Conservation (phyloP, 1,140 invertebrate species). For the Eumeta japonica region DNA sequence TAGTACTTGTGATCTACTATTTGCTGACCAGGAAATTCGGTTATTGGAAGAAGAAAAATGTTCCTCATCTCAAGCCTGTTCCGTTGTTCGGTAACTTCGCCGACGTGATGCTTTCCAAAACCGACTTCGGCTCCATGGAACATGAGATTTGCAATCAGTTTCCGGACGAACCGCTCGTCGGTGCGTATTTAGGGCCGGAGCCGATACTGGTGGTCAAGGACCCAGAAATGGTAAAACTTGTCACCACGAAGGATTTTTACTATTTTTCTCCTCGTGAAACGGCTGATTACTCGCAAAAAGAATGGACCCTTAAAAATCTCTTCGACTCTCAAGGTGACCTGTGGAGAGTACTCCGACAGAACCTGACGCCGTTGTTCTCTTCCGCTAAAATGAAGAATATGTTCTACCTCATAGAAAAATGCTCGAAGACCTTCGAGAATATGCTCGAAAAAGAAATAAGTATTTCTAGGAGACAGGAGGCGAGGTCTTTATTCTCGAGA, state of each 20-base stretch:
- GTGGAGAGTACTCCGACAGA: slow-evolving; percentile 42
- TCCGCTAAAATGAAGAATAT: slow-evolving; percentile 45
- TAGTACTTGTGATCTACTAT: too few species aligned
- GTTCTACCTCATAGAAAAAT: slow-evolving; percentile 16
- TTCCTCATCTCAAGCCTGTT: slow-evolving; percentile 18
- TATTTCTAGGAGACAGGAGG: slow-evolving; percentile 18
- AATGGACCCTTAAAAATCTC: slow-evolving; percentile 23
- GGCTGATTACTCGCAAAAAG: slow-evolving; percentile 8
- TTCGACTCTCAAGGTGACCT: slow-evolving; percentile 27
- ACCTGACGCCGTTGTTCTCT: slow-evolving; percentile 45
- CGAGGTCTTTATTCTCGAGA: slow-evolving; percentile 48
- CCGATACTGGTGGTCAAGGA: slow-evolving; percentile 37
- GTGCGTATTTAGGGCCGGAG: slow-evolving; percentile 22
- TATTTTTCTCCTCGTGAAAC: slow-evolving; percentile 32
- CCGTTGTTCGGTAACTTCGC: slow-evolving; percentile 23
- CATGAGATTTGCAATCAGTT: slow-evolving; percentile 17
- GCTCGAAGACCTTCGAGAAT: slow-evolving; percentile 8
- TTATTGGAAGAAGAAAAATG: slow-evolving; percentile 17
- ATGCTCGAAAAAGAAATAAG: slow-evolving; percentile 4
- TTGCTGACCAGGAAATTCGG: slow-evolving; percentile 9
- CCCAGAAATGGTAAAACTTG: too few species aligned
- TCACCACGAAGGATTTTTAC: slow-evolving; percentile 55
- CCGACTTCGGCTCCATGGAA: slow-evolving; percentile 7
- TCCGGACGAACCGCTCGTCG: slow-evolving; percentile 17
- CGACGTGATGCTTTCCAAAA: slow-evolving; percentile 7